Conservation (phyloP, 2,113 vertebrate species). For the Entosphenus tridentatus region DNA sequence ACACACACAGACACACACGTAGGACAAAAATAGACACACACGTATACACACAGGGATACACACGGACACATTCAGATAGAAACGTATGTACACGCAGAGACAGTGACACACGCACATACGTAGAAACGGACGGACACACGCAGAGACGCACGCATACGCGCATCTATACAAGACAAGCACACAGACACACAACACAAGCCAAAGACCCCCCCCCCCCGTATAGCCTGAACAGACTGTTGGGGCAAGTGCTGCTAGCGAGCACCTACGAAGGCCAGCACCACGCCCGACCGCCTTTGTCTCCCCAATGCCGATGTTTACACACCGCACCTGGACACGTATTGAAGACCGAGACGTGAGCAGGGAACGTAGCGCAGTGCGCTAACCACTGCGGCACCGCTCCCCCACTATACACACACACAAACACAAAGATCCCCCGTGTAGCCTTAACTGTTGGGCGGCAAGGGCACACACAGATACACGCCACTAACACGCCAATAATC, state of each 20-base stretch:
- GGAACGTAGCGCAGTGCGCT: not conserved
- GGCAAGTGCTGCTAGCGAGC: not conserved
- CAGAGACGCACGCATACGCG: not conserved
- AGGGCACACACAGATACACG: not conserved
- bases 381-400: not conserved
- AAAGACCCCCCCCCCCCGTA: not conserved
- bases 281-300: not conserved
- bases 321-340: not conserved
- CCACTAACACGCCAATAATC: not conserved
- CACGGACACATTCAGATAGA: not conserved
- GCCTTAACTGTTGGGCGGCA: not conserved
- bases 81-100: not conserved
- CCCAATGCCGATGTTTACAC: not conserved
- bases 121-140: not conserved
- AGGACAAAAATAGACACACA: not conserved
- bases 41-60: not conserved
- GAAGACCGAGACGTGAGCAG: not conserved
- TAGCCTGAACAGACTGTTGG: not conserved
- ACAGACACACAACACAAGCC: not conserved
- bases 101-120: not conserved
- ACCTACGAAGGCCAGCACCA: not conserved
- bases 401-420: not conserved
- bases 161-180: not conserved
- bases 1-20: not conserved
- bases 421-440: not conserved